Conservation (phyloP, 2,797 vertebrate species). For the Sphaeramia orbicularis region DNA sequence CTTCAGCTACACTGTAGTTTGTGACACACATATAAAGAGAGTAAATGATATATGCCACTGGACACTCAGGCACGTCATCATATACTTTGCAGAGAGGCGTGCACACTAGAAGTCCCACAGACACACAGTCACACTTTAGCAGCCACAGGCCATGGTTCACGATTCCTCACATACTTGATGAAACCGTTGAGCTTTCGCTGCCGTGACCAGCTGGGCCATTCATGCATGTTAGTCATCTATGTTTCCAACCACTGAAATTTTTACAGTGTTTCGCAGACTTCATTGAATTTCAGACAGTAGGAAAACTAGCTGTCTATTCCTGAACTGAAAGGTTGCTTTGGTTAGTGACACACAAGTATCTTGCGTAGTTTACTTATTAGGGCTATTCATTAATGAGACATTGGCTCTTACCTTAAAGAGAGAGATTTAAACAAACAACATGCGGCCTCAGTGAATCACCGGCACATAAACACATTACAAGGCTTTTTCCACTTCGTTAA, state of each 20-base stretch:
- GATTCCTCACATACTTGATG: constrained; percentile 69
- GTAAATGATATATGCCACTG: not conserved
- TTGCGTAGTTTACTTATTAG: constrained; percentile 37
- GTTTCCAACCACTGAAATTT: constrained; percentile 65
- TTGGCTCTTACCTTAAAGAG: constrained; percentile 48
- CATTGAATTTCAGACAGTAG: constrained; percentile 54
- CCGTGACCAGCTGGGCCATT: constrained; percentile 63
- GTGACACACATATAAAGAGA: not conserved
- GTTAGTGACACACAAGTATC: constrained; percentile 50
- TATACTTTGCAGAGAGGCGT: not conserved
- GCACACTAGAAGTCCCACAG: constrained; percentile 4
- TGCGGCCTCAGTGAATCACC: constrained; percentile 51
- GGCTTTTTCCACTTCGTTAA: constrained; percentile 53
- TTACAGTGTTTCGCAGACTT: constrained; percentile 64
- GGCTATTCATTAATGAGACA: constrained; percentile 54
- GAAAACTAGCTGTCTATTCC: constrained; percentile 41
- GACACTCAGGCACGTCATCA: constrained; percentile 9
- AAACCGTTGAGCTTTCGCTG: constrained; percentile 53
- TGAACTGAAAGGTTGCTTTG: constrained; percentile 43
- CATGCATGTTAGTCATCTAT: constrained; percentile 67
- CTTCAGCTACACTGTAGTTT: not conserved
- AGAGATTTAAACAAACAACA: constrained; percentile 54
- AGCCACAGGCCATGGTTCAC: constrained; percentile 39
- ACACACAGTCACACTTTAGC: constrained; percentile 30
- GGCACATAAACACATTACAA: constrained; percentile 51